Evolutionary conservation across 1,140 invertebrate genomes (phyloP), one percentile per base, ranked within the genome.

Genomic region (Calliphora vicina): DNA sequence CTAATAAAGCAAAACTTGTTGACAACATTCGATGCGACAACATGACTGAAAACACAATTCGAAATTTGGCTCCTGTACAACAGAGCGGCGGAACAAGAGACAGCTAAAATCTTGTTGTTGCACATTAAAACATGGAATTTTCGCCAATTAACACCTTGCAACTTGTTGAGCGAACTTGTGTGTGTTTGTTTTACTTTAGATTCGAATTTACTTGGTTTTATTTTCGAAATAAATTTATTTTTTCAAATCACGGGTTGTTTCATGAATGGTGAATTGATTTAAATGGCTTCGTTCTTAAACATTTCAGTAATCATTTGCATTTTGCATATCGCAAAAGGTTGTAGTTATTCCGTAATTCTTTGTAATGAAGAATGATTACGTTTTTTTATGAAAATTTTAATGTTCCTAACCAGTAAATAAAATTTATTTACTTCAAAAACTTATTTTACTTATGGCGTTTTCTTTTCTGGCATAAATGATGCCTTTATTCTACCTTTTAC

Each of bases 1-100:
- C 88, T 89, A 89, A 89, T 89, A 89, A 89, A 89, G 88, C 88
- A 89, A 89, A 89, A 87, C 88, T 88, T 89, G 88, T 89, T 89
- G 88, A 89, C 88, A 88, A 88, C 85, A 83, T 87, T 86, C 85
- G 84, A 86, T 85, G 85, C 86, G 84, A 86, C 86, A 86, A 83
- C 83, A 84, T 67, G 74, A 73, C 35, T 20, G 50, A 82, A 72
- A 61, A 23, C 61, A 74, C 61, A 73, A 72, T 45, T 42, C 76
- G 20, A 83, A 81, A 83, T 27, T 71, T 20, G 20, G 43, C 50
- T 25, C 42, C 12, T 25, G 42, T 27, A 43, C 72, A 43, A 72
- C 25, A 61, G 78, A 80, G 29, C 73, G 67, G 42, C 73, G 45
- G 23, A 20, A 72, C 25, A 15, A 81, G 57, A 42, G 61, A 80